Evolutionary conservation across 2,113 vertebrate genomes (phyloP), one percentile per base, ranked within the genome.

Genomic region (Entelurus aequoreus): DNA sequence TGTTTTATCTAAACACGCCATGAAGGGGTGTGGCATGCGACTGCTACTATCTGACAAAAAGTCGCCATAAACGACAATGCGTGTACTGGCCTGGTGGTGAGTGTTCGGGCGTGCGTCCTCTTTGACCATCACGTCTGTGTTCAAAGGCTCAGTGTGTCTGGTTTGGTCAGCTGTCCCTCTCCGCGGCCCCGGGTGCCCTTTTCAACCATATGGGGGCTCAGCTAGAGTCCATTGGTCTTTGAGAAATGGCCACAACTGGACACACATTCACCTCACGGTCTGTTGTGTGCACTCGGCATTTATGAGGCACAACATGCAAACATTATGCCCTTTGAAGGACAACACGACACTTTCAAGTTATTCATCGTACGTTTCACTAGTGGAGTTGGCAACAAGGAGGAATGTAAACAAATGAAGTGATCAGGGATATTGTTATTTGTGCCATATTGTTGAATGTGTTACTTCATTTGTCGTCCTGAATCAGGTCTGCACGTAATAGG

Each of bases 81-180:
- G 28, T 28, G 28, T 28, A 28, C 4, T 28, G 28, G 28, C 28
- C 28, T 28, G 28, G 28, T 28, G 28, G 28, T 28, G 28, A 28
- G 28, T 28, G 3, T 28, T 28, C 28, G 28, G 28, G 28, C 4
- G 28, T 28, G 28, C 28, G 28, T 28, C 28, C 28, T 48, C 38
- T 63, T 69, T 62, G 59, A 69, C 65, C 65, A 69, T 82, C 71
- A 69, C 28, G 61, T 68, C 52, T 47, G 59, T 70, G 79, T 82
- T 88, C 85, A 88, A 87, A 90, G 86, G 60, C 78, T 66, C 49
- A 82, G 69, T 69, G 62, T 69, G 76, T 78, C 80, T 76, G 83
- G 87, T 87, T 88, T 87, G 89, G 77, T 88, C 90, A 91, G 90
- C 90, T 92, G 88, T 89, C 76, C 28, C 28, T 74, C 60, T 59